Percentiles rank a stretch among this genome's conserved stretches.
phyloP scores from a whole-genome alignment of 2,113 vertebrate species.

The Euleptes europaea region DNA sequence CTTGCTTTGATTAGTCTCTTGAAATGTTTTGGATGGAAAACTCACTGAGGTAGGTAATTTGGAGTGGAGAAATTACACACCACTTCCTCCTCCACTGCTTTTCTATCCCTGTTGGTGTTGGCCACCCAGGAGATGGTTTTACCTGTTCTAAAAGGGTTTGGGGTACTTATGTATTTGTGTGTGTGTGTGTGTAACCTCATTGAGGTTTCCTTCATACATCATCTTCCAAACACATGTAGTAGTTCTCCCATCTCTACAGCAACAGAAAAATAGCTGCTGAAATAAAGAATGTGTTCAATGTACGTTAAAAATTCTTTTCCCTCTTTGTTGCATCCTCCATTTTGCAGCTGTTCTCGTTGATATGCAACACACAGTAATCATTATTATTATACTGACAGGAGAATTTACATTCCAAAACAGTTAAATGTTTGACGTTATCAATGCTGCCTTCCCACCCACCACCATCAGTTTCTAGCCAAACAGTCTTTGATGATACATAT shows the following conservation, averaged over 20 bases:
- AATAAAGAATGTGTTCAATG: neutral
- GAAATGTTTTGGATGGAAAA: neutral
- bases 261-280: neutral
- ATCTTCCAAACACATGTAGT: neutral
- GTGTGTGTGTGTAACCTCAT: neutral
- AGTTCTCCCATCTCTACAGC: neutral
- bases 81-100: neutral
- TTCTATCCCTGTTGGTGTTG: no score
- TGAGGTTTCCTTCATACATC: neutral
- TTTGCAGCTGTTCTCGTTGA: conserved; percentile 27
- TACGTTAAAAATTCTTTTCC: conserved; percentile 52
- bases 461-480: neutral
- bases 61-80: neutral
- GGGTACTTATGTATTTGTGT: neutral
- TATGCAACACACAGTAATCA: neutral
- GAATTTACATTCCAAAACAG: conserved; percentile 17
- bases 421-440: conserved; percentile 17
- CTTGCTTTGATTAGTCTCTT: neutral
- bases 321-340: conserved; percentile 27
- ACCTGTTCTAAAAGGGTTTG: neutral
- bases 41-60: no score
- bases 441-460: neutral
- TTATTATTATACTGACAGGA: conserved; percentile 31
- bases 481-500: conserved; percentile 17
- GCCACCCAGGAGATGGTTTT: neutral